Percentiles rank a stretch among this genome's conserved stretches.
phyloP scores from a whole-genome alignment of 2,797 vertebrate species.

The Babyrousa celebensis region DNA sequence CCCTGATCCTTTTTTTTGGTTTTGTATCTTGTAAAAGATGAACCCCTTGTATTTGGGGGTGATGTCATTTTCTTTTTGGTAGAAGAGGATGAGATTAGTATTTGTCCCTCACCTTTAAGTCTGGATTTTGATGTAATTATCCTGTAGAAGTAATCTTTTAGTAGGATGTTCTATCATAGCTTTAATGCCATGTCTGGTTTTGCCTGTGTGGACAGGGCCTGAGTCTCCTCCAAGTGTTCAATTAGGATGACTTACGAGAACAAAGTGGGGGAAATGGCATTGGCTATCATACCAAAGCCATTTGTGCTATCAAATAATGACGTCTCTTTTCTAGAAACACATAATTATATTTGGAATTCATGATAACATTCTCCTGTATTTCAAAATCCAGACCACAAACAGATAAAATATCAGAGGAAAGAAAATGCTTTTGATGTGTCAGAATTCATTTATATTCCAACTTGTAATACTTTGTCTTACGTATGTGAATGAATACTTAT shows the following conservation, averaged over 20 bases:
- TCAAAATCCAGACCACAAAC: constrained; percentile 88
- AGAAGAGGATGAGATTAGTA: constrained; percentile 74
- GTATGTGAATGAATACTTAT: constrained; percentile 84
- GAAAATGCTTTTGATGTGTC: constrained; percentile 90
- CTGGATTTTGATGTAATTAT: constrained; percentile 89
- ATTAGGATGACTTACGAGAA: constrained; percentile 87
- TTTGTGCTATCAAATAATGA: constrained; percentile 90
- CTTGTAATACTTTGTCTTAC: constrained; percentile 85
- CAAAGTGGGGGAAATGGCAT: constrained; percentile 85
- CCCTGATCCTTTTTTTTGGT: constrained; percentile 9
- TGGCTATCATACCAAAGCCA: constrained; percentile 88
- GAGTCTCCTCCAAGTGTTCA: constrained; percentile 88
- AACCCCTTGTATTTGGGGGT: constrained; percentile 56
- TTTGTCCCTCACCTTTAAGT: constrained; percentile 63
- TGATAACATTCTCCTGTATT: constrained; percentile 88
- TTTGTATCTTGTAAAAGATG: constrained; percentile 65
- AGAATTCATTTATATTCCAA: constrained; percentile 90
- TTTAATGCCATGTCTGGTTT: constrained; percentile 89
- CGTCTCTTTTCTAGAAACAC: constrained; percentile 90
- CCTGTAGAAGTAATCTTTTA: constrained; percentile 85
- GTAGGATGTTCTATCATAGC: constrained; percentile 84
- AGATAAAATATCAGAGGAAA: constrained; percentile 90
- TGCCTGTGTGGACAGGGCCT: constrained; percentile 85
- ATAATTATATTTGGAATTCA: constrained; percentile 90
- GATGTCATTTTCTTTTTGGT: constrained; percentile 79